Conservation (phyloP, 2,888 invertebrate genomes). For the Axea sp. region DNA sequence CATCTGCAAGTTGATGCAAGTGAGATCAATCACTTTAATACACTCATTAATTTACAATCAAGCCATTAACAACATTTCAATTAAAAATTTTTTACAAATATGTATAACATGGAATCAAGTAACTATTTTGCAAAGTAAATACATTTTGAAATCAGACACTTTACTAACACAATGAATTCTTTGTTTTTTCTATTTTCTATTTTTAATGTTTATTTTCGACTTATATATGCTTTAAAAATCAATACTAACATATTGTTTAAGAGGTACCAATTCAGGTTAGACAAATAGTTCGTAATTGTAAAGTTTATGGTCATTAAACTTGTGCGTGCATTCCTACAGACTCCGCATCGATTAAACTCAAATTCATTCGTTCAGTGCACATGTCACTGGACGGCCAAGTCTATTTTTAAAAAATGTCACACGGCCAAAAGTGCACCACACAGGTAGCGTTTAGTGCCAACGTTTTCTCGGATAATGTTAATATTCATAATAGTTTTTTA, state of each 20-base stretch:
- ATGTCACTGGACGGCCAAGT: conserved; percentile 69
- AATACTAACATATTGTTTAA: neutral
- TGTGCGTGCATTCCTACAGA: conserved; percentile 61
- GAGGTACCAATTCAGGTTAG: neutral
- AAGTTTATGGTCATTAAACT: conserved; percentile 53
- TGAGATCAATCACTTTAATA: conserved; percentile 33
- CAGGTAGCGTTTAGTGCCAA: conserved; percentile 63
- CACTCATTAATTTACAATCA: neutral
- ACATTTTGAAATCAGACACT: too few relatives aligned
- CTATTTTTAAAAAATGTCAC: conserved; percentile 76
- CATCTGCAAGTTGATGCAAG: conserved; percentile 50
- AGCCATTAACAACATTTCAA: conserved; percentile 4
- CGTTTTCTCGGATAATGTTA: conserved; percentile 23
- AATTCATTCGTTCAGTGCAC: conserved; percentile 57
- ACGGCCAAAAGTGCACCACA: conserved; percentile 70
- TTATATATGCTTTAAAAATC: neutral
- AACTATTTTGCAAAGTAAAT: too few relatives aligned
- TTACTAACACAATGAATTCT: too few relatives aligned
- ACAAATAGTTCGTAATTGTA: neutral
- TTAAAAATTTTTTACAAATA: too few relatives aligned
- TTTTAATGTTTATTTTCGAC: too few relatives aligned
- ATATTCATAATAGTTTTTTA: conserved; percentile 53
- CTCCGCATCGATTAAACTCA: conserved; percentile 63
- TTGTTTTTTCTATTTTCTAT: too few relatives aligned
- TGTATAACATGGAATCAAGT: too few relatives aligned